Base-by-base conservation (phyloP, 2,797 vertebrate genomes). In the Myotis planiceps region DNA sequence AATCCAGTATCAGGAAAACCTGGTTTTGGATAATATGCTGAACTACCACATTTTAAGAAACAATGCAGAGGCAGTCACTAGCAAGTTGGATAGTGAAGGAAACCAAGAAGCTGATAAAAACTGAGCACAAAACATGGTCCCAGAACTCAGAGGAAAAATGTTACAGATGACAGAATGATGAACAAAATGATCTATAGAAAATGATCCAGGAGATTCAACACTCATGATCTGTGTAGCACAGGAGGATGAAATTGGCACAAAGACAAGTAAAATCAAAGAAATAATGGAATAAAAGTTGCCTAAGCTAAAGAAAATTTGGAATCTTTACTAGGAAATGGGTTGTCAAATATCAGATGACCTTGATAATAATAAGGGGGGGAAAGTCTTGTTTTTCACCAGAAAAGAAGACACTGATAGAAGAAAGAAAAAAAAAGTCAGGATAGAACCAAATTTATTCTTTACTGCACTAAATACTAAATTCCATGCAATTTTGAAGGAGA, bases 11-110 rank as follows among this genome's bases (percentile, higher is more conserved):
- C 18, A 72, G 39, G 16, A 71, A 92, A 85, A 84, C 18, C 58
- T 27, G 92, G 32, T 80, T 96, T 95, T 86, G 91, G 27, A 51
- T 25, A 90, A 71, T 58, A 95, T 53, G 60, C 69, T 8, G 21
- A 69, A 63, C 19, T 66, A 14, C 1, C 13, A 60, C 65, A 34
- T 55, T 79, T 72, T 10, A 16, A 76, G 34, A 72, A 60, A 45
- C 34, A 68, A 37, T 51, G 0, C 23, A 25, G n/a, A 94, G 58
- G 7, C 12, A 27, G 69, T 78, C 78, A 63, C 29, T 45, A 25
- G 39, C 32, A 63, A 86, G 25, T 3, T 47, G 45, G 8, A 45
- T 69, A 88, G 75, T 18, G 21, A 85, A 42, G 55, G 25, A 66
- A 87, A 90, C 45, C 16, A 27, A 84, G 75, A 88, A 92, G 25